Conservation (phyloP, 2,113 vertebrate species). For the Amblyopsis rosae region DNA sequence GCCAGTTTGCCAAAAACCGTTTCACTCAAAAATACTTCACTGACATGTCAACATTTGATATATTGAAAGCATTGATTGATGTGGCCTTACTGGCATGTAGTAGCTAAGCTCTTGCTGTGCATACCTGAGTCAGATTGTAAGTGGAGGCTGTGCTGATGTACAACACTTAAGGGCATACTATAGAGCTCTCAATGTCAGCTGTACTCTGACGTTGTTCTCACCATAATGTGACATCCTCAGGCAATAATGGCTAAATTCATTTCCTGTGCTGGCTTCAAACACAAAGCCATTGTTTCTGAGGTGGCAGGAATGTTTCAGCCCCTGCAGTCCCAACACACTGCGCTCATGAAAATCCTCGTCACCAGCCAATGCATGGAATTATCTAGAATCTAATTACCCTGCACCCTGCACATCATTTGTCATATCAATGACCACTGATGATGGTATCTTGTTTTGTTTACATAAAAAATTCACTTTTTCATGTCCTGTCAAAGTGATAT, state of each 20-base stretch:
- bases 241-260: constrained; percentile 23
- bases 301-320: constrained; percentile 41
- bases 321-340: constrained; percentile 8
- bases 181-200: background rate
- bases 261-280: constrained; percentile 34
- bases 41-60: background rate
- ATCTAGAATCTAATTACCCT: constrained; percentile 7
- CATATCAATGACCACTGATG: background rate
- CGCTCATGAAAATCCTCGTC: constrained; percentile 23
- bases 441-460: background rate
- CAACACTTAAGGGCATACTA: constrained; percentile 3
- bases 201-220: constrained; percentile 24
- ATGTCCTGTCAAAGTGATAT: background rate
- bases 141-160: constrained; percentile 3
- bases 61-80: background rate
- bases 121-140: background rate
- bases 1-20: background rate
- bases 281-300: constrained; percentile 42
- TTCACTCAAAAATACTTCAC: background rate
- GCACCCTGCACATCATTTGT: background rate
- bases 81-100: background rate
- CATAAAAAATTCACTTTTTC: background rate
- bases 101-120: background rate
- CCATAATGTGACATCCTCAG: constrained; percentile 31
- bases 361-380: constrained; percentile 16